Evolutionary conservation across 1,140 invertebrate species (phyloP).

Genomic region (Neodiprion virginianus): DNA sequence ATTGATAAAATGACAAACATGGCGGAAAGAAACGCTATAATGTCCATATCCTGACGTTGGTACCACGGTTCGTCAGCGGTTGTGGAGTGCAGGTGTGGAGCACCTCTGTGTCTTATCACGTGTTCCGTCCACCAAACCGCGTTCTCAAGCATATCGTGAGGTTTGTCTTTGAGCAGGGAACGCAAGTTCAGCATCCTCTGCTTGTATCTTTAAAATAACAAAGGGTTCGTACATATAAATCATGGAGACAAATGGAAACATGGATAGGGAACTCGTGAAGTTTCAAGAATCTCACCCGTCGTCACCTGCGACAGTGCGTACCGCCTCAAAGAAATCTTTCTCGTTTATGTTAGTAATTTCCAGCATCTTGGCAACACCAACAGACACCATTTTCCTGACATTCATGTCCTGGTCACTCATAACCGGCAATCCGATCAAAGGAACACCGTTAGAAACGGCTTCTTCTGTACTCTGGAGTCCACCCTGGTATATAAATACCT

Average conservation of each 20-base stretch:
- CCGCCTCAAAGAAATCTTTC: constrained; percentile 25
- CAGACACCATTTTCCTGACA: constrained; percentile 28
- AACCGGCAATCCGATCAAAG: constrained; percentile 58
- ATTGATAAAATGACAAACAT: not conserved
- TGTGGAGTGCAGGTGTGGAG: constrained; percentile 46
- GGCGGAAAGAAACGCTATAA: constrained; percentile 31
- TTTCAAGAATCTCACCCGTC: constrained; percentile 18
- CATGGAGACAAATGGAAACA: not conserved
- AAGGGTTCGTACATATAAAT: not conserved
- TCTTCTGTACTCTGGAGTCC: constrained; percentile 68
- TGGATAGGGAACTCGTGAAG: no score
- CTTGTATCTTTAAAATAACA: constrained; percentile 36
- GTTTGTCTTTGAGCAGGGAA: constrained; percentile 41
- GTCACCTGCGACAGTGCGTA: constrained; percentile 36
- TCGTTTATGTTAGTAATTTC: constrained; percentile 26
- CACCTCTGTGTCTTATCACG: constrained; percentile 50
- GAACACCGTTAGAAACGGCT: constrained; percentile 64
- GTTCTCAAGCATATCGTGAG: constrained; percentile 35
- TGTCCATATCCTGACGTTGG: constrained; percentile 46
- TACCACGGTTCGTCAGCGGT: constrained; percentile 42
- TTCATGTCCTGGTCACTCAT: constrained; percentile 36
- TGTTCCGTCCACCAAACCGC: constrained; percentile 54
- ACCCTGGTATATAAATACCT: constrained; percentile 69
- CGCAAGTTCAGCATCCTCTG: constrained; percentile 32
- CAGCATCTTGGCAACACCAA: constrained; percentile 33